A percentile compares a stretch with the other conserved stretches of the same genome.
phyloP scores from a whole-genome alignment of 2,113 vertebrate species.

The Zosterops hypoxanthus region DNA sequence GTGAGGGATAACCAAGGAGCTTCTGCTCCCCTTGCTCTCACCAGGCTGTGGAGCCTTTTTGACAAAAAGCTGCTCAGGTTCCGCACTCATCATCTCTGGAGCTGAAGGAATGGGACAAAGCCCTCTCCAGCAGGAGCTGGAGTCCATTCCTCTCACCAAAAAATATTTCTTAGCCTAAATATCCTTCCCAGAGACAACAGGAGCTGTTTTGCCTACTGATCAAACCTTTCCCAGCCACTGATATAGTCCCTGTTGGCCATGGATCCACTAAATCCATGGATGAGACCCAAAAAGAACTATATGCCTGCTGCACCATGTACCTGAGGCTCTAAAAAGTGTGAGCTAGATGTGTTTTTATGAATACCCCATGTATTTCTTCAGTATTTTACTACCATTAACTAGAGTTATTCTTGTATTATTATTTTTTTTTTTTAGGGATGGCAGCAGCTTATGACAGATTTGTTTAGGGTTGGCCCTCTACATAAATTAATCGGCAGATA shows the following conservation, averaged over 20 bases:
- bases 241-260: neutral
- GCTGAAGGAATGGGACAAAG: neutral
- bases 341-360: neutral
- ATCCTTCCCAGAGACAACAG: neutral
- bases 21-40: neutral
- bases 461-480: conserved; percentile 44
- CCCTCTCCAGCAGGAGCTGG: neutral
- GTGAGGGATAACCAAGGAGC: neutral
- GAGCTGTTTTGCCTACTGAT: neutral
- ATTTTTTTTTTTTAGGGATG: neutral
- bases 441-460: conserved; percentile 43
- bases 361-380: neutral
- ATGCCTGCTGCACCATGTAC: neutral
- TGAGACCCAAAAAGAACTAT: neutral
- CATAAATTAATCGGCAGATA: conserved; percentile 61
- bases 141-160: neutral
- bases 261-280: neutral
- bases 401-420: conserved; percentile 57
- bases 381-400: conserved; percentile 34
- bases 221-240: neutral
- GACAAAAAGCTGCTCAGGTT: neutral
- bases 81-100: neutral
- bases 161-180: neutral
- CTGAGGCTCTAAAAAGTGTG: neutral
- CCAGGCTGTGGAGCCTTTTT: neutral